These are phyloP conservation scores for Epinotia ramella DNA, from an alignment of 2,888 invertebrate genomes.

Conservation along the genomic window DNA sequence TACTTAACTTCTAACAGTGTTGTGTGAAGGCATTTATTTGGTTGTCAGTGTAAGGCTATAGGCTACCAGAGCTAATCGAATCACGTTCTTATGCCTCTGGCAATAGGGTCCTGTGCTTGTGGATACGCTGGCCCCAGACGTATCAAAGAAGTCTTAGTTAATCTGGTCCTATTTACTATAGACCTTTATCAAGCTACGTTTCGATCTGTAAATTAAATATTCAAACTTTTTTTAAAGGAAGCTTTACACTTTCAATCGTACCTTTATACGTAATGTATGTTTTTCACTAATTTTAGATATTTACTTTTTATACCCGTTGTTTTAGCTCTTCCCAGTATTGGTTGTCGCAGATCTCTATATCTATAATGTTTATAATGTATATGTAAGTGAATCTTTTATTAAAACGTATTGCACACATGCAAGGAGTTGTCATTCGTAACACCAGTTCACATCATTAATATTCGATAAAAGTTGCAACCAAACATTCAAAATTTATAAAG, in stretches of 20 bases:
- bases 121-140: background rate
- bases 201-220: background rate
- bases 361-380: slow-evolving; percentile 33
- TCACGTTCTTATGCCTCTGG: background rate
- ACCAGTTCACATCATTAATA: background rate
- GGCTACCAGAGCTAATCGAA: background rate
- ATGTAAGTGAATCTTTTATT: slow-evolving; percentile 37
- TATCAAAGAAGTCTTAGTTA: too few species aligned
- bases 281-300: slow-evolving; percentile 10
- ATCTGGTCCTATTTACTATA: too few species aligned
- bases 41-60: slow-evolving; percentile 16
- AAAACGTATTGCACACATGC: slow-evolving; percentile 44
- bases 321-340: slow-evolving; percentile 16
- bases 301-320: slow-evolving; percentile 9
- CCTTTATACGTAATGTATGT: slow-evolving; percentile 11
- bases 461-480: background rate
- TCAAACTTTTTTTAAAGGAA: background rate
- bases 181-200: too few species aligned
- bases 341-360: slow-evolving; percentile 42
- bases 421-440: slow-evolving; percentile 27
- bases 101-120: slow-evolving; percentile 5
- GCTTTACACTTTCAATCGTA: slow-evolving; percentile 16
- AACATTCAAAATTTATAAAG: background rate
- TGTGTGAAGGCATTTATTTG: slow-evolving; percentile 24
- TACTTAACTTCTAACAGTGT: slow-evolving; percentile 27